phyloP scores from a whole-genome alignment of 2,888 invertebrate genomes.

The Sesamia inferens region DNA sequence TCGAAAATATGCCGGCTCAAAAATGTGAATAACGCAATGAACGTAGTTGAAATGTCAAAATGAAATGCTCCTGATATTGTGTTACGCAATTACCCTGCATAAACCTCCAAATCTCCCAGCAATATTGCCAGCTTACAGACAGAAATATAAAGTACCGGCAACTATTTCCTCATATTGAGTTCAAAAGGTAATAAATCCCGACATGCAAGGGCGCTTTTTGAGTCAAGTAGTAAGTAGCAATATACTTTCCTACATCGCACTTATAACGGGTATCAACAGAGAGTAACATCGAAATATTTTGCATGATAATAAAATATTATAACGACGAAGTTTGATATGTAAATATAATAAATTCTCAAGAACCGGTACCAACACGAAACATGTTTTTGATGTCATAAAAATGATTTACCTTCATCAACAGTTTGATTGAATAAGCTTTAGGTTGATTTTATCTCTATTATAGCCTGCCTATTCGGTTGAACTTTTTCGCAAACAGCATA shows the following conservation, averaged over 20 bases:
- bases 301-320: neutral
- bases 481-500: neutral
- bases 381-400: conserved; percentile 15
- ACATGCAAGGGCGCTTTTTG: neutral
- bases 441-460: neutral
- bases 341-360: neutral
- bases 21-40: too few species aligned
- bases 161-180: conserved; percentile 5
- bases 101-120: neutral
- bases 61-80: too few species aligned
- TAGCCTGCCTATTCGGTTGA: neutral
- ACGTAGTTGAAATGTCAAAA: too few species aligned
- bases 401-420: neutral
- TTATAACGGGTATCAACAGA: neutral
- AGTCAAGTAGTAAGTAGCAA: neutral
- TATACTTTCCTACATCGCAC: too few species aligned
- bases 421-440: neutral
- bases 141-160: conserved; percentile 9
- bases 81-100: neutral
- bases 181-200: neutral
- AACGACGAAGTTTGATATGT: neutral
- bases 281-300: conserved; percentile 5
- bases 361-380: conserved; percentile 5
- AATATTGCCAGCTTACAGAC: conserved; percentile 26
- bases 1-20: too few species aligned